Evolutionary conservation across 2,797 vertebrate genomes (phyloP).

Genomic region (Adrianichthys oophorus): DNA sequence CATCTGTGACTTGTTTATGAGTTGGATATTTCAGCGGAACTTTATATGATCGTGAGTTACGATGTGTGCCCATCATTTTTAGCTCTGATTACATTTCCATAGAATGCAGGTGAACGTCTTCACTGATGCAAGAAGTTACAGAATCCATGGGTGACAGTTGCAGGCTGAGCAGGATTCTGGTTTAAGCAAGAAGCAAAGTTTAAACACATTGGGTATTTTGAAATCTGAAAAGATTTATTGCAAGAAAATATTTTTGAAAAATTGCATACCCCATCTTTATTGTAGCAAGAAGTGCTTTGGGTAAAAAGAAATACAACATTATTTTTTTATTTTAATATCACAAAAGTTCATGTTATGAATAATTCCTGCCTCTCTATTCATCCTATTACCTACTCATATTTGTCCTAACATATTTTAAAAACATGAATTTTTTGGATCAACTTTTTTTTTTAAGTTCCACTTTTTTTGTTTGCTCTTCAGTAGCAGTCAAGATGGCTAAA

Average conservation of each 20-base stretch:
- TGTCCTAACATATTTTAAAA: too few relatives aligned
- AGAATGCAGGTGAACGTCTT: conserved; percentile 54
- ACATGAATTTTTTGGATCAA: background rate
- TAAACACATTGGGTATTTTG: conserved; percentile 27
- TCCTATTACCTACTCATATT: too few relatives aligned
- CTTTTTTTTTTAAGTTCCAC: background rate
- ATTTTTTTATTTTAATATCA: too few relatives aligned
- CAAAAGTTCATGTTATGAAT: too few relatives aligned
- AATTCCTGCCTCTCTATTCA: too few relatives aligned
- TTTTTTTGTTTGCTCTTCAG: background rate
- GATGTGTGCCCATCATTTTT: conserved; percentile 55
- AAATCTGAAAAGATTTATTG: conserved; percentile 13
- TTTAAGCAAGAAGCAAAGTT: conserved; percentile 43
- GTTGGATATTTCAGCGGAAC: conserved; percentile 56
- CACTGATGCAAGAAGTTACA: conserved; percentile 52
- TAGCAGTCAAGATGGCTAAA: too few relatives aligned
- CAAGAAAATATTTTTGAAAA: too few relatives aligned
- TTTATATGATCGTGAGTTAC: conserved; percentile 18
- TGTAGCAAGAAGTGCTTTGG: too few relatives aligned
- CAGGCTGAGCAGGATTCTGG: conserved; percentile 34
- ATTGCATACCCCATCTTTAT: too few relatives aligned
- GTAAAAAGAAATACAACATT: too few relatives aligned
- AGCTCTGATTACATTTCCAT: conserved; percentile 38
- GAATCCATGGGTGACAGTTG: conserved; percentile 51
- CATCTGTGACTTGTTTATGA: conserved; percentile 60